Base-by-base conservation (phyloP, 2,797 vertebrate genomes). In the Spheniscus humboldti region DNA sequence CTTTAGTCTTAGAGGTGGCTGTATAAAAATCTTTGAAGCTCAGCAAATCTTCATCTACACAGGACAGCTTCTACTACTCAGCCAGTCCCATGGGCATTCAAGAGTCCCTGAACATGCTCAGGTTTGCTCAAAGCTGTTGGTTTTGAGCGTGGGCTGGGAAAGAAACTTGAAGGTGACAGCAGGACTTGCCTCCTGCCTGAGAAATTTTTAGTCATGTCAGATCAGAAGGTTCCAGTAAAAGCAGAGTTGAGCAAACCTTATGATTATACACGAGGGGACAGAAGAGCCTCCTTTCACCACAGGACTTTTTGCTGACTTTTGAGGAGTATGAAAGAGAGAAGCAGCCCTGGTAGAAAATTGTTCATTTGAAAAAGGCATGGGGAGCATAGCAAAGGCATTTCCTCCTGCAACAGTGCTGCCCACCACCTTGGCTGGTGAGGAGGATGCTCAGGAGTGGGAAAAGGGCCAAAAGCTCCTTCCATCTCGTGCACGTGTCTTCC, bases 401-500 rank as follows among this genome's bases (percentile, higher is more conserved):
- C 6, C 4, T 71, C 25, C 30, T 53, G 7, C 59, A 53, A 18
- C 20, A 17, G 30, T 30, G 25, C 37, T 1, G 0, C 33, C 17
- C 62, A 41, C 28, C 1, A 0, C 17, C 17, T 31, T 25, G 39
- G 12, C 11, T 50, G 17, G 11, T 24, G 19, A 72, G 33, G 66
- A 66, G 9, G 22, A 14, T 33, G 45, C 43, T 74, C 12, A 30
- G 31, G 59, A 57, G 13, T n/a, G 37, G 35, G n/a, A 33, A 69
- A 14, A 56, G 55, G 18, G 2, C 62, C 15, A 23, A 41, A 71
- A 78, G 33, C 15, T 92, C n/a, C 23, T 82, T 74, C 50, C n/a
- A 7, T 60, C 45, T 53, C 0, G 0, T 50, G 66, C 23, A 10
- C 0, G 1, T 27, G 5, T 82, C 20, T 45, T 56, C 17, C 23